phyloP scores from a whole-genome alignment of 1,140 invertebrate species.

The Bombus picipes region DNA sequence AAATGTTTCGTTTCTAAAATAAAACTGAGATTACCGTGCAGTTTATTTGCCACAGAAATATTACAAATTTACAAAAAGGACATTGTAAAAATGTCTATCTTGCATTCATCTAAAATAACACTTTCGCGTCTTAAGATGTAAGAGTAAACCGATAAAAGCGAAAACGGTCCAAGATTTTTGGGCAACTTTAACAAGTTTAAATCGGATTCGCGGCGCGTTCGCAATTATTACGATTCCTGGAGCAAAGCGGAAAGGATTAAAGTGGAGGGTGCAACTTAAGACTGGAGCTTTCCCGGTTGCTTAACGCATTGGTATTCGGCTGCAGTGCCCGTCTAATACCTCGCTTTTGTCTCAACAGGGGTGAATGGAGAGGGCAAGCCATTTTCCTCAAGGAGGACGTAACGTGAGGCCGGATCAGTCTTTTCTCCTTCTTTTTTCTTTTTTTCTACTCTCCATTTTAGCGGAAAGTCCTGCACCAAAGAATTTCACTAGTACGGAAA shows the following conservation, averaged over 20 bases:
- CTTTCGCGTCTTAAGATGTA: neutral
- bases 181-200: neutral
- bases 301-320: conserved; percentile 71
- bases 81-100: too few species aligned
- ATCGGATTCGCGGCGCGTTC: neutral
- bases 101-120: too few species aligned
- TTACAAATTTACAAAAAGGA: neutral
- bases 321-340: conserved; percentile 69
- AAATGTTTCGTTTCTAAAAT: too few species aligned
- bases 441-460: neutral
- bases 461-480: conserved; percentile 2
- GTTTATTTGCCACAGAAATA: too few species aligned
- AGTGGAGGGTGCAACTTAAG: conserved; percentile 49
- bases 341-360: conserved; percentile 70
- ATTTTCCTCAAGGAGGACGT: conserved; percentile 62
- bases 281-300: conserved; percentile 22
- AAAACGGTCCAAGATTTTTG: neutral
- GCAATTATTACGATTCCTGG: conserved; percentile 1
- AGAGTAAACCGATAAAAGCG: neutral
- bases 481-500: neutral
- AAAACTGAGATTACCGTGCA: too few species aligned
- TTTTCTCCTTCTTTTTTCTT: neutral
- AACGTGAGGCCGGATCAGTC: conserved; percentile 57
- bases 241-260: conserved; percentile 2
- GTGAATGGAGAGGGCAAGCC: conserved; percentile 34